Conservation (phyloP, 2,888 invertebrate species). For the Hoplodrina ambigua region DNA sequence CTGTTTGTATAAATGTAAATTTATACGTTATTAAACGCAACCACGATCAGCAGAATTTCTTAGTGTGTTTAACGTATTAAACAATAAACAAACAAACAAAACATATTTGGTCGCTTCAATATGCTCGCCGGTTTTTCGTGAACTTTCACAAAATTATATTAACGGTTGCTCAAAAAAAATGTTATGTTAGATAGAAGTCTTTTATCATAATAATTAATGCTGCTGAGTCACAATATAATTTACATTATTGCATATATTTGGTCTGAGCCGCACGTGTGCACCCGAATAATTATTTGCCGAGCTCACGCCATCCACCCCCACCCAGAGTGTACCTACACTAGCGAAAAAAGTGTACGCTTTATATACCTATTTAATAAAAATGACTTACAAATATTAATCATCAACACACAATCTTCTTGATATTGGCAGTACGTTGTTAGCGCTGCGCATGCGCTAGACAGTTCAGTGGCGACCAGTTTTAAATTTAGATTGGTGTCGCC, state of each 20-base stretch:
- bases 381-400: slow-evolving; percentile 58
- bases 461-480: slow-evolving; percentile 78
- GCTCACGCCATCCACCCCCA: slow-evolving; percentile 47
- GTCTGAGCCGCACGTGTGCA: slow-evolving; percentile 58
- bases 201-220: slow-evolving; percentile 51
- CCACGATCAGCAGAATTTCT: no score
- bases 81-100: no score
- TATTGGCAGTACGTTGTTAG: slow-evolving; percentile 71
- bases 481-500: slow-evolving; percentile 85
- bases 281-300: slow-evolving; percentile 51
- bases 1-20: no score
- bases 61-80: no score
- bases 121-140: slow-evolving; percentile 5
- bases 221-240: slow-evolving; percentile 38
- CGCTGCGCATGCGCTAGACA: slow-evolving; percentile 84
- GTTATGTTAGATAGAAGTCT: slow-evolving; percentile 43
- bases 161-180: slow-evolving; percentile 35
- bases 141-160: slow-evolving; percentile 22
- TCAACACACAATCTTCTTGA: slow-evolving; percentile 71
- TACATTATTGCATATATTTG: slow-evolving; percentile 47
- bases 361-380: slow-evolving; percentile 43
- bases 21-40: no score
- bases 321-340: slow-evolving; percentile 25
- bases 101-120: background rate
- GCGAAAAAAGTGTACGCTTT: slow-evolving; percentile 48